phyloP scores from a whole-genome alignment of 1,140 invertebrate species.

The Pseudomyrmex flavicornis region DNA sequence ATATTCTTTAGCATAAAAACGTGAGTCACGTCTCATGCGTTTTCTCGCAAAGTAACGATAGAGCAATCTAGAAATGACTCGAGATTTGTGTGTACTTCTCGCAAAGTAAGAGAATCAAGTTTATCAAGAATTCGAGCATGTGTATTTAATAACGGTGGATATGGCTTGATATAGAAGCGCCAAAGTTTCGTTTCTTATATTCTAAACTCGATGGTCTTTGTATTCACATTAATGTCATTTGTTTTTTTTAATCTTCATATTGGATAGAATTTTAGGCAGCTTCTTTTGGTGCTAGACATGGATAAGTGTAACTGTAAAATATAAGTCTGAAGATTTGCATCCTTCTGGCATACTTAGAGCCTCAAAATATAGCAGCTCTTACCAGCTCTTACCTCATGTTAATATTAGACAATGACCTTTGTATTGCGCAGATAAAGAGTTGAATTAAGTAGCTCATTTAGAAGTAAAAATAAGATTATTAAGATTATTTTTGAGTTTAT shows the following conservation, averaged over 20 bases:
- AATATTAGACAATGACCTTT: constrained; percentile 39
- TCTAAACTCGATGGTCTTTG: background rate
- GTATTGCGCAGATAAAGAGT: constrained; percentile 18
- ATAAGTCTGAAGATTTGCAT: background rate
- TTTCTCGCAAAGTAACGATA: background rate
- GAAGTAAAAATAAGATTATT: background rate
- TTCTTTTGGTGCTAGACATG: background rate
- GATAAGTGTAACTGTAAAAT: background rate
- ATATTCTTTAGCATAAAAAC: background rate
- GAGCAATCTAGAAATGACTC: background rate
- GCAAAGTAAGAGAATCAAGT: background rate
- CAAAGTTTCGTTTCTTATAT: background rate
- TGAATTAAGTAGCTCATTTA: background rate
- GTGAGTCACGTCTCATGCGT: background rate
- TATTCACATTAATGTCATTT: background rate
- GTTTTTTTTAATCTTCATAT: background rate
- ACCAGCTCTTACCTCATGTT: constrained; percentile 7
- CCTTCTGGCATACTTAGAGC: background rate
- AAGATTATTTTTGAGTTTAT: background rate
- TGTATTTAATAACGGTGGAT: background rate
- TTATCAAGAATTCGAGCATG: background rate
- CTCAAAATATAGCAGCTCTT: background rate
- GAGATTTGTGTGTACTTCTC: background rate
- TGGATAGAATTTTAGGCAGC: background rate
- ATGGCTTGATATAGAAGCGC: background rate